Evolutionary conservation across 1,140 invertebrate genomes (phyloP).

Genomic region (Augochlora pura): DNA sequence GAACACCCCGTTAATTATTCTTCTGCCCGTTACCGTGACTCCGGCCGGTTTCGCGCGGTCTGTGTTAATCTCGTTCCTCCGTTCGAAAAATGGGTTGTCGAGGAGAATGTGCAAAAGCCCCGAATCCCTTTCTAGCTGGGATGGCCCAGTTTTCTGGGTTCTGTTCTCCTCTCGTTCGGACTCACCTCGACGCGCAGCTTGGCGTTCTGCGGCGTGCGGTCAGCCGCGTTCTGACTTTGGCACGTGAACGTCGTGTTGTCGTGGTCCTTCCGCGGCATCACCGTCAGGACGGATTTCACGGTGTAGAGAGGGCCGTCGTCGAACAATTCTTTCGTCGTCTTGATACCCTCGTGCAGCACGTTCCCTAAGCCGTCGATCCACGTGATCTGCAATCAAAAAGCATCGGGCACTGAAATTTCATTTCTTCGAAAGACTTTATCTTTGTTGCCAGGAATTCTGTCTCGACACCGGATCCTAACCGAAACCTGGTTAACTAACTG

Average conservation of each 20-base stretch:
- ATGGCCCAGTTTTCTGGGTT: conserved; percentile 40
- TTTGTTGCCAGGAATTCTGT: too few species aligned
- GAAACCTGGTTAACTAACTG: too few species aligned
- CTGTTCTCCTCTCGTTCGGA: conserved; percentile 17
- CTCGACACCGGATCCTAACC: too few species aligned
- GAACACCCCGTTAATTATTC: conserved; percentile 60
- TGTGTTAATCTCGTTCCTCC: conserved; percentile 51
- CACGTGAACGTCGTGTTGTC: conserved; percentile 95
- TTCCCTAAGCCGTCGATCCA: conserved; percentile 95
- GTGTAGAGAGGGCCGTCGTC: conserved; percentile 90
- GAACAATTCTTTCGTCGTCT: conserved; percentile 87
- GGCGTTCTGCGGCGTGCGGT: conserved; percentile 89
- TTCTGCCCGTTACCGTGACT: conserved; percentile 55
- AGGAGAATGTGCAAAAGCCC: conserved; percentile 36
- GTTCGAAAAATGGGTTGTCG: conserved; percentile 15
- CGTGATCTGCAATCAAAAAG: conserved; percentile 88
- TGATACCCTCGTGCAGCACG: conserved; percentile 88
- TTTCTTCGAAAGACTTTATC: too few species aligned
- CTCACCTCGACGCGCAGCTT: conserved; percentile 89
- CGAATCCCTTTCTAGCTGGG: conserved; percentile 23
- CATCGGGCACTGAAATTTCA: neutral
- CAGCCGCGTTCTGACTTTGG: conserved; percentile 92
- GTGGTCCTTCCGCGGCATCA: conserved; percentile 91
- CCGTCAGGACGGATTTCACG: conserved; percentile 90
- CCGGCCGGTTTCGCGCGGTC: conserved; percentile 32